Conservation (phyloP, 2,797 vertebrate species). For the Amphiprion clarkii region DNA sequence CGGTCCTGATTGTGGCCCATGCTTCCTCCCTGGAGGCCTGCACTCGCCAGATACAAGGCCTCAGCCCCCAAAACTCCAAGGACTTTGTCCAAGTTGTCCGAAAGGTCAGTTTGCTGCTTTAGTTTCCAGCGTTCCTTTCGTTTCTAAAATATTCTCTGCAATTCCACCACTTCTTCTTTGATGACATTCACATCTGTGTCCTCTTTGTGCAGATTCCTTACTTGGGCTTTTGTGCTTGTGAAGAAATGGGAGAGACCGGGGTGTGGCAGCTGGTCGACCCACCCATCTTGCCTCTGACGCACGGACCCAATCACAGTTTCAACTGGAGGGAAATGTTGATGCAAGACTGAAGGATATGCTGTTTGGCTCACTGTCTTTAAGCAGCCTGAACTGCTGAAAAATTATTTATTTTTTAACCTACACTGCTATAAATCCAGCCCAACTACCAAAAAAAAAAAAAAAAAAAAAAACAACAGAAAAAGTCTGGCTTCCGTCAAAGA, state of each 20-base stretch:
- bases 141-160: background rate
- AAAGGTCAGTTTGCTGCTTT: slow-evolving; percentile 86
- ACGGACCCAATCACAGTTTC: slow-evolving; percentile 98
- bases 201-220: slow-evolving; percentile 92
- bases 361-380: slow-evolving; percentile 36
- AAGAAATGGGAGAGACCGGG: slow-evolving; percentile 95
- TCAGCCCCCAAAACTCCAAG: slow-evolving; percentile 96
- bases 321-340: slow-evolving; percentile 98
- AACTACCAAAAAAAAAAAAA: slow-evolving; percentile 55
- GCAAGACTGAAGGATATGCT: slow-evolving; percentile 86
- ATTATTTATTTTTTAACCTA: slow-evolving; percentile 74
- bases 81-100: slow-evolving; percentile 99
- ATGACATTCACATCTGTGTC: slow-evolving; percentile 46
- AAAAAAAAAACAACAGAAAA: slow-evolving; percentile 22
- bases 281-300: slow-evolving; percentile 97
- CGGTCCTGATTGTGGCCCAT: slow-evolving; percentile 96
- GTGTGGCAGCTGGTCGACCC: slow-evolving; percentile 98
- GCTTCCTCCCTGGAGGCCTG: slow-evolving; percentile 98
- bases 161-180: slow-evolving; percentile 3
- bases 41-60: slow-evolving; percentile 97
- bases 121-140: background rate
- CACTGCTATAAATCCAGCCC: slow-evolving; percentile 54
- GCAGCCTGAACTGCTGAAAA: slow-evolving; percentile 62
- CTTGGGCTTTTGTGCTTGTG: slow-evolving; percentile 96
- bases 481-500: slow-evolving; percentile 63